Evolutionary conservation across 2,113 vertebrate species (phyloP).

Genomic region (Fulmarus glacialis): DNA sequence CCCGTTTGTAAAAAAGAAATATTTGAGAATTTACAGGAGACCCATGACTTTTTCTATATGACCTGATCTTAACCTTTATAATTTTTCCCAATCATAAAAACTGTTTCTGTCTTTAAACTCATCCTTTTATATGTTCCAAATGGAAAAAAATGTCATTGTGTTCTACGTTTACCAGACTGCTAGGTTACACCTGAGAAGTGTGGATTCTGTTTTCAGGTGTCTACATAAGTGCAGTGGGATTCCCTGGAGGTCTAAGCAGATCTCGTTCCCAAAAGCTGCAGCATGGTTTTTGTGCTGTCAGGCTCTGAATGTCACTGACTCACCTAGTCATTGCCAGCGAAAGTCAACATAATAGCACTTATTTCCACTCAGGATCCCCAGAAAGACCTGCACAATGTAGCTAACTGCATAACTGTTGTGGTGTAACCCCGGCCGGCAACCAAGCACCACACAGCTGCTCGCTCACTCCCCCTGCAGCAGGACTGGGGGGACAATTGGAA

Average conservation of each 20-base stretch:
- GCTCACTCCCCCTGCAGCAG: fast-evolving
- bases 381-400: neutral
- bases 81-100: neutral
- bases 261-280: neutral
- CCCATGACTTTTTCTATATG: neutral
- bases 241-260: neutral
- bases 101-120: neutral
- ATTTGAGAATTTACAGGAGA: neutral
- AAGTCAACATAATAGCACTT: neutral
- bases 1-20: neutral
- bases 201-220: neutral
- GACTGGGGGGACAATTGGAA: fast-evolving
- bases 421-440: neutral
- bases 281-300: neutral
- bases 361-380: neutral
- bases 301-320: neutral
- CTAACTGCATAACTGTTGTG: neutral
- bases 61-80: neutral
- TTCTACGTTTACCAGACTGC: neutral
- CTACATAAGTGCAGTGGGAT: neutral
- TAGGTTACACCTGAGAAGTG: neutral
- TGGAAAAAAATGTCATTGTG: neutral
- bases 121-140: neutral
- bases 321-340: neutral
- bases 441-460: fast-evolving